phyloP scores from a whole-genome alignment of 2,113 vertebrate species.

The Melierax canorus region DNA sequence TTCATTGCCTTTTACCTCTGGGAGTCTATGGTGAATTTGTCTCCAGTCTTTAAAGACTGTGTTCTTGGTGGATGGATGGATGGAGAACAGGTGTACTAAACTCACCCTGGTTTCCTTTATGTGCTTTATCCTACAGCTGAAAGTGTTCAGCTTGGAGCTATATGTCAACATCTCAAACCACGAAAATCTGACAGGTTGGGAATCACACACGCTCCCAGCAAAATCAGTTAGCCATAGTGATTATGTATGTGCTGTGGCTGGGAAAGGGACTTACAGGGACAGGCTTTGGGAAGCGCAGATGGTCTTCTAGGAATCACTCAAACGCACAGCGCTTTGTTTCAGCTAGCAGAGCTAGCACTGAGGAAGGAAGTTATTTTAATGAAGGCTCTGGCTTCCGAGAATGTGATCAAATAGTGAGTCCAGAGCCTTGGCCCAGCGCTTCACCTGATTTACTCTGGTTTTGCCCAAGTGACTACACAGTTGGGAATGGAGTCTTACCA shows the following conservation, averaged over 20 bases:
- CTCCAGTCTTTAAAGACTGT: neutral
- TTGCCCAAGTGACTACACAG: neutral
- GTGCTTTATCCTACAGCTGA: conserved; percentile 30
- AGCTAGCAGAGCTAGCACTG: neutral
- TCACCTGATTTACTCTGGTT: neutral
- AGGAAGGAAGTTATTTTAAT: neutral
- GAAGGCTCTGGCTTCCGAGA: neutral
- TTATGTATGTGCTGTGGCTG: neutral
- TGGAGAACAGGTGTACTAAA: conserved; percentile 53
- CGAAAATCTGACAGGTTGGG: conserved; percentile 48
- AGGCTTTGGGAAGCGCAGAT: neutral
- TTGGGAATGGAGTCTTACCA: neutral
- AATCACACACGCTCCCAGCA: conserved; percentile 1
- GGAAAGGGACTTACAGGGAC: neutral
- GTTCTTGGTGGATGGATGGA: neutral
- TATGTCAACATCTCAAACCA: conserved; percentile 42
- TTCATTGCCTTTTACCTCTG: conserved; percentile 24
- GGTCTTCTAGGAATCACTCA: neutral
- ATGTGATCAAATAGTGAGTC: neutral
- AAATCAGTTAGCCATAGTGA: conserved; percentile 52
- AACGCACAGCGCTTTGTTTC: neutral
- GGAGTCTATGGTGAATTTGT: neutral
- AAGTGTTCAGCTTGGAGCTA: conserved; percentile 45
- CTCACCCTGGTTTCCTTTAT: neutral
- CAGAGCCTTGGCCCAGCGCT: neutral